Base-by-base conservation (phyloP, 2,113 vertebrate species). In the Phoxinus phoxinus region DNA sequence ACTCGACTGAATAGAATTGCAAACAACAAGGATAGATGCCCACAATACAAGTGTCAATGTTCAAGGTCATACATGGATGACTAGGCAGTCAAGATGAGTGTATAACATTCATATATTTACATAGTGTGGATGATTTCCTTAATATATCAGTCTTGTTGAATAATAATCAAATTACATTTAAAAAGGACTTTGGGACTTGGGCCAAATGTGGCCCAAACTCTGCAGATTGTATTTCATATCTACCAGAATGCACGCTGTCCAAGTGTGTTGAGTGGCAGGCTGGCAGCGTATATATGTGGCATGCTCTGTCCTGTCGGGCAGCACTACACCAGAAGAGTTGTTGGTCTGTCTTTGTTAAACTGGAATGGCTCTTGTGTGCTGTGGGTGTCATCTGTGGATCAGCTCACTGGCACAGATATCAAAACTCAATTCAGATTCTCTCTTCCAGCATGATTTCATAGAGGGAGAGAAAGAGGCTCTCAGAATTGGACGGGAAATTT, bases 351-450 rank as follows among this genome's bases (percentile, higher is more conserved):
- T 80, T 80, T 63, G 58, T 41, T 63, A 63, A 63, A 13, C 32
- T 6, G 15, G 56, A 46, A 80, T 27, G 35, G 15, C 37, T 80
- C 32, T 80, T 61, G 56, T 37, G 75, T 37, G 23, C 74, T 80
- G 77, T 80, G 77, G 58, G 37, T 44, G 35, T 80, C 56, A 63
- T 69, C 61, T 67, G 37, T 65, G 59, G 35, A 80, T 81, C 61
- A 10, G 44, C 41, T 65, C 61, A 12, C 59, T 67, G 59, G 59
- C 79, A 81, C 15, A 67, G 48, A 81, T 48, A 81, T 48, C 59
- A 46, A 65, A 81, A 81, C 41, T 27, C 79, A 67, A 46, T 67
- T 67, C 59, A 67, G 41, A 46, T 81, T 67, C 35, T 65, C 79
- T 53, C 35, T 81, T 8, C 41, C 37, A 21, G 25, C 8, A 6